Conservation (phyloP, 1,140 invertebrate species). For the Proales similis region DNA sequence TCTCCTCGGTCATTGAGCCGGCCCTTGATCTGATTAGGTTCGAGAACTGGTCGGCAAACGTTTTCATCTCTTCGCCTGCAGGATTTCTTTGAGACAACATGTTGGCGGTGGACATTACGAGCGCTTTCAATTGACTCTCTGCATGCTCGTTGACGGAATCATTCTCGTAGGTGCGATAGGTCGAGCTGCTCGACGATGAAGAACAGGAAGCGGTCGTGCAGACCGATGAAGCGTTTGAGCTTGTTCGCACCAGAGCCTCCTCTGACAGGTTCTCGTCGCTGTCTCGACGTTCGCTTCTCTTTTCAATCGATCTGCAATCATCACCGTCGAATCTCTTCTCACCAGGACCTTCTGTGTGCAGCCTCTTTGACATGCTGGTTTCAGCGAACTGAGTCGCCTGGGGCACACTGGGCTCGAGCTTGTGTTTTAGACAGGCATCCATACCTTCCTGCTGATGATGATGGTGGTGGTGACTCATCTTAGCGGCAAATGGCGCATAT, state of each 20-base stretch:
- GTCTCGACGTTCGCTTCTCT: too few species aligned
- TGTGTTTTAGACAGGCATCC: too few species aligned
- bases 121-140: slow-evolving; percentile 1
- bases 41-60: slow-evolving; percentile 24
- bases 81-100: background rate
- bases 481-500: too few species aligned
- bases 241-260: background rate
- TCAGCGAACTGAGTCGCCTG: too few species aligned
- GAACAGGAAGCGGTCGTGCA: slow-evolving; percentile 2
- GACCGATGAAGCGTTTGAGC: slow-evolving; percentile 12
- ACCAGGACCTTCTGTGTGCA: too few species aligned
- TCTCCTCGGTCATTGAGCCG: background rate
- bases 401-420: too few species aligned
- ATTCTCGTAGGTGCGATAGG: background rate
- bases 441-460: too few species aligned
- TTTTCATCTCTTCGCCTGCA: background rate
- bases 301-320: too few species aligned
- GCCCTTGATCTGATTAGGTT: slow-evolving; percentile 12
- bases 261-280: too few species aligned
- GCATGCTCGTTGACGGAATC: background rate
- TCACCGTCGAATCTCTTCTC: too few species aligned
- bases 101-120: slow-evolving; percentile 2
- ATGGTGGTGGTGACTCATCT: too few species aligned
- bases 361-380: too few species aligned
- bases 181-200: background rate